phyloP scores from a whole-genome alignment of 2,888 invertebrate species.

The Shargacucullia verbasci region DNA sequence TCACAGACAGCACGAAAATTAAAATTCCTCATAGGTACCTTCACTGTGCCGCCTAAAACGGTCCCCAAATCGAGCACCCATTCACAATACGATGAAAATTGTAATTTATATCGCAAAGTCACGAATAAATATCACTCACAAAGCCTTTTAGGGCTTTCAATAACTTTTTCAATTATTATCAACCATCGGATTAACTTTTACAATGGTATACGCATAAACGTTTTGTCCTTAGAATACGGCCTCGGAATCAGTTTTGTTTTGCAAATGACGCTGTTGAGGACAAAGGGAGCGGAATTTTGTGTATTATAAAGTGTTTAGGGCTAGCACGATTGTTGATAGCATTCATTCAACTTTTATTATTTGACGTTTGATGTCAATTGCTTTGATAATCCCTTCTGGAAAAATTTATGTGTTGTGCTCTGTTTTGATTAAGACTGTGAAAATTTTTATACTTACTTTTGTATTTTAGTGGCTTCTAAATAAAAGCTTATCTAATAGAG shows the following conservation, averaged over 20 bases:
- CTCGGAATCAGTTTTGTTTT: constrained; percentile 46
- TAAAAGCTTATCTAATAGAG: too few relatives aligned
- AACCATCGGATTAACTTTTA: constrained; percentile 59
- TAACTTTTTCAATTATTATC: constrained; percentile 71
- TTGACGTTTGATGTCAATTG: constrained; percentile 31
- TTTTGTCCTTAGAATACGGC: constrained; percentile 28
- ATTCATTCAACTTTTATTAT: constrained; percentile 35
- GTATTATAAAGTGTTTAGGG: constrained; percentile 42
- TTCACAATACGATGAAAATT: constrained; percentile 36
- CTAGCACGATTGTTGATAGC: constrained; percentile 24
- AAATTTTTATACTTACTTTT: too few relatives aligned
- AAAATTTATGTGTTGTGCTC: too few relatives aligned
- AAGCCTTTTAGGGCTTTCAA: constrained; percentile 62
- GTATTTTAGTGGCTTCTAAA: too few relatives aligned
- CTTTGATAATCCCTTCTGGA: constrained; percentile 23
- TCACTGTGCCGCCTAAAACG: constrained; percentile 3
- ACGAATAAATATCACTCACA: constrained; percentile 41
- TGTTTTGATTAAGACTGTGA: too few relatives aligned
- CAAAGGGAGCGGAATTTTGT: constrained; percentile 31
- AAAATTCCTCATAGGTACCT: constrained; percentile 28
- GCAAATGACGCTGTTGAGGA: constrained; percentile 41
- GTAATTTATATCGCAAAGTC: constrained; percentile 41
- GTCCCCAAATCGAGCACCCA: constrained; percentile 18
- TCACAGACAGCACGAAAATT: constrained; percentile 13
- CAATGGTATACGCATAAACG: constrained; percentile 50